These are phyloP conservation scores for Amphipyra tragopoginis DNA, from an alignment of 2,888 invertebrate genomes.

Conservation along the genomic window DNA sequence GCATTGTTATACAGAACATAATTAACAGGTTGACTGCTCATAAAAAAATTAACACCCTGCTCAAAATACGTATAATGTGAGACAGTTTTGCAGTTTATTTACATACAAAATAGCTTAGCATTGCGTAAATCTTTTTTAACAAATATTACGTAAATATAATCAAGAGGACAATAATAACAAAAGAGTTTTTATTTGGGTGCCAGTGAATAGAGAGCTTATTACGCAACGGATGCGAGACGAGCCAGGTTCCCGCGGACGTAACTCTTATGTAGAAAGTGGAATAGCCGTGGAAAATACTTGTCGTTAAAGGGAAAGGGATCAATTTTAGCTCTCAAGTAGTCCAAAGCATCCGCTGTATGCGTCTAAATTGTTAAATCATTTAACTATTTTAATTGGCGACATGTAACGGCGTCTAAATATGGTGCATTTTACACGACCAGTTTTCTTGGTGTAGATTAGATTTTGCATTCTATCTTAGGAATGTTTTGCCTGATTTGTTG, in stretches of 20 bases:
- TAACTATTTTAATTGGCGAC: slow-evolving; percentile 56
- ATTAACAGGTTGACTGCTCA: neutral
- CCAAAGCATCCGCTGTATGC: slow-evolving; percentile 60
- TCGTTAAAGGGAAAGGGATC: slow-evolving; percentile 66
- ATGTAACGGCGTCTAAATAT: slow-evolving; percentile 46
- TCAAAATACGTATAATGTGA: slow-evolving; percentile 23
- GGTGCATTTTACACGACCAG: slow-evolving; percentile 19
- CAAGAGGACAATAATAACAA: slow-evolving; percentile 51
- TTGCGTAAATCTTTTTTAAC: slow-evolving; percentile 45
- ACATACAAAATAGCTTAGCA: slow-evolving; percentile 25
- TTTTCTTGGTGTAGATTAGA: slow-evolving; percentile 11
- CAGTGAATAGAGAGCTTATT: slow-evolving; percentile 60
- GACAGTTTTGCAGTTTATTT: slow-evolving; percentile 41
- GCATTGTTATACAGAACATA: slow-evolving; percentile 26
- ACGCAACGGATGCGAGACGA: slow-evolving; percentile 66
- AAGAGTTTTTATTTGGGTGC: slow-evolving; percentile 50
- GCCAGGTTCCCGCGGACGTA: slow-evolving; percentile 70
- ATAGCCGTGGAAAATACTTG: slow-evolving; percentile 52
- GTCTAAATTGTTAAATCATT: slow-evolving; percentile 38
- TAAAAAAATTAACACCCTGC: slow-evolving; percentile 5
- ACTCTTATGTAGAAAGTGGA: slow-evolving; percentile 70
- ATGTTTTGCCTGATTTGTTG: neutral
- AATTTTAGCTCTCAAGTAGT: slow-evolving; percentile 56
- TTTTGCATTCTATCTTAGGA: slow-evolving; percentile 1
- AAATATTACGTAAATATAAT: slow-evolving; percentile 52